Percentiles rank a stretch among this genome's conserved stretches.
Conservation (phyloP, 2,888 invertebrate genomes). For the Plutella xylostella region DNA sequence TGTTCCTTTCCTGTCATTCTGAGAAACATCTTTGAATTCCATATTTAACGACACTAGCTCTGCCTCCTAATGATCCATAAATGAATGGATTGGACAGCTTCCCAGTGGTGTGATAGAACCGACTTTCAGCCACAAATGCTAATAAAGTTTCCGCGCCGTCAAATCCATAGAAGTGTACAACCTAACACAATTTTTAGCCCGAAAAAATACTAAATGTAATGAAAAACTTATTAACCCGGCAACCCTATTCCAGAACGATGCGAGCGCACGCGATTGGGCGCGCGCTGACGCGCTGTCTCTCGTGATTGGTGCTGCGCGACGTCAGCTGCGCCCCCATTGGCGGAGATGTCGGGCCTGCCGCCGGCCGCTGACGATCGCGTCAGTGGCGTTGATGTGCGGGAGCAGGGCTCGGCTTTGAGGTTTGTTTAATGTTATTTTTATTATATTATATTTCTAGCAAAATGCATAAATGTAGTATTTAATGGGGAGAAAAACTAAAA, state of each 20-base stretch:
- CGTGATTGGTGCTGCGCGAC: conserved; percentile 36
- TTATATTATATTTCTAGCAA: background rate
- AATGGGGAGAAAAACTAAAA: background rate
- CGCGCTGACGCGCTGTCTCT: conserved; percentile 31
- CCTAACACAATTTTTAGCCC: too few species aligned
- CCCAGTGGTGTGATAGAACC: too few species aligned
- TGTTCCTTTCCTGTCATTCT: too few species aligned
- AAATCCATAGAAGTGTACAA: too few species aligned
- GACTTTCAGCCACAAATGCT: too few species aligned
- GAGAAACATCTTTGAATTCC: too few species aligned
- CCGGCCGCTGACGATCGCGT: conserved; percentile 50
- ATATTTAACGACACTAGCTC: too few species aligned
- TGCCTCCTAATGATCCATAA: too few species aligned
- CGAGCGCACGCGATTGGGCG: conserved; percentile 21
- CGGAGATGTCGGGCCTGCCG: conserved; percentile 60
- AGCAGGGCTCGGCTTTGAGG: conserved; percentile 62
- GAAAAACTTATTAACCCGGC: too few species aligned
- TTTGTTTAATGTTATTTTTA: conserved; percentile 24
- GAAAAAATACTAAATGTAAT: too few species aligned
- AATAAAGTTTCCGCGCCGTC: too few species aligned
- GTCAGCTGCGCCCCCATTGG: conserved; percentile 31
- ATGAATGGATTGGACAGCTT: too few species aligned
- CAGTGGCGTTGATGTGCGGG: conserved; percentile 60
- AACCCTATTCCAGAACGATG: conserved; percentile 18
- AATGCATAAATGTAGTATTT: background rate